Evolutionary conservation across 37 sponge, comb jelly and placozoan genomes (phyloP), one percentile per base, ranked within the genome.

Genomic region (Beroe ovata): DNA sequence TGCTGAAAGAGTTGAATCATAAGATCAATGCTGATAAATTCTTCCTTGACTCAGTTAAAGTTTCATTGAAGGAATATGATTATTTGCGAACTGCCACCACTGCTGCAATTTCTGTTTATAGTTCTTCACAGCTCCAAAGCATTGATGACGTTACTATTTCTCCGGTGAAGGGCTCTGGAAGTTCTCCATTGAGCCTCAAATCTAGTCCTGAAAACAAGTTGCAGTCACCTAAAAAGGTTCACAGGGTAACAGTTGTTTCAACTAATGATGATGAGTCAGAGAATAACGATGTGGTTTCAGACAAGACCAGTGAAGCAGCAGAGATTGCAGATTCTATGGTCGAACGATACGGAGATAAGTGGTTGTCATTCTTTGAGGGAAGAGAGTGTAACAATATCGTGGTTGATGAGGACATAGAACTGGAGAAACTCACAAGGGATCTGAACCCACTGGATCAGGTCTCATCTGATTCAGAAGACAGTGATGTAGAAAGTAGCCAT

Each of bases 21-120:
- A 14, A 23, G 26, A 63, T 63, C 11, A 63, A 63, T n/a, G 64
- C 25, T 8, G 64, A 63, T n/a, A 63, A n/a, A 63, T 63, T 63
- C 21, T 23, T 8, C 8, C 26, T 63, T 19, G 64, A 63, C 21
- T 19, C 20, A 19, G 8, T 14, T 23, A 14, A 63, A 23, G 64
- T 63, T 14, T 8, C 20, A 22, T n/a, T 63, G 25, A n/a, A 8
- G 8, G 64, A 63, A 63, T 63, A 22, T 63, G 64, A 63, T 23
- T 63, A 63, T 63, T n/a, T 63, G 59, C 11, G 59, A 18, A 18
- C 59, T 58, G 59, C 59, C 18, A 58, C 59, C 11, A 58, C 16
- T 58, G 59, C 59, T 58, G 59, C 59, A 58, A 58, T 58, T 18
- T 19, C 59, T 19, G n/a, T n/a, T n/a, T n/a, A n/a, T n/a, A n/a